Evolutionary conservation across 2,888 invertebrate genomes (phyloP), one percentile per base, ranked within the genome.

Genomic region (Erebia aethiops): DNA sequence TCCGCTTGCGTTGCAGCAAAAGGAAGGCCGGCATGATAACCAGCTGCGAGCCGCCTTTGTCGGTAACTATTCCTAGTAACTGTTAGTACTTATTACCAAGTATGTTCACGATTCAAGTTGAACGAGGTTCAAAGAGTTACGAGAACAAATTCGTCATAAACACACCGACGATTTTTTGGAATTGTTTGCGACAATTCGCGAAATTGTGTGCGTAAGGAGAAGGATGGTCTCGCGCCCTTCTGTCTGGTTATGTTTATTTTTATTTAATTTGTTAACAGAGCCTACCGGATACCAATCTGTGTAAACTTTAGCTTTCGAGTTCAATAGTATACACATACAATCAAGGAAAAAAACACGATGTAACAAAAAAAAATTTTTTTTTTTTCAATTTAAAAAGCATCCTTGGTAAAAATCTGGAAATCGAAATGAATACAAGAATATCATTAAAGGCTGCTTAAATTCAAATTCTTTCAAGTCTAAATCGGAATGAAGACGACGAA

Each of bases 101-200:
- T 68, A 58, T 67, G 67, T 74, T 70, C 67, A 67, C 70, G 51
- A 69, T 67, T 51, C 61, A 63, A 57, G 49, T 49, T 63, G 56
- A 52, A 13, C 65, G 57, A 67, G 68, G 70, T 66, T 51, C 54
- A 57, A 46, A 46, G 61, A 72, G 49, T 67, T 52, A 26, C 56
- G 56, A 69, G 74, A 74, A 74, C 49, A 26, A 0, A 66, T 70
- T 71, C 54, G 72, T 74, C 72, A 72, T 70, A 72, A 70, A 51
- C 51, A 69, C 67, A 56, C 70, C 66, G 74, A 43, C 65, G 10
- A 60, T 52, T 69, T 60, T 72, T 62, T 58, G 49, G 64, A 63
- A 72, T 56, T 62, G 56, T 62, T 70, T 70, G 70, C 64, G 65
- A 58, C 62, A 54, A 14, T 71, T 72, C 67, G 58, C 52, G 14